Evolutionary conservation across 1,140 invertebrate genomes (phyloP).

Genomic region (Aradophagus sp.): DNA sequence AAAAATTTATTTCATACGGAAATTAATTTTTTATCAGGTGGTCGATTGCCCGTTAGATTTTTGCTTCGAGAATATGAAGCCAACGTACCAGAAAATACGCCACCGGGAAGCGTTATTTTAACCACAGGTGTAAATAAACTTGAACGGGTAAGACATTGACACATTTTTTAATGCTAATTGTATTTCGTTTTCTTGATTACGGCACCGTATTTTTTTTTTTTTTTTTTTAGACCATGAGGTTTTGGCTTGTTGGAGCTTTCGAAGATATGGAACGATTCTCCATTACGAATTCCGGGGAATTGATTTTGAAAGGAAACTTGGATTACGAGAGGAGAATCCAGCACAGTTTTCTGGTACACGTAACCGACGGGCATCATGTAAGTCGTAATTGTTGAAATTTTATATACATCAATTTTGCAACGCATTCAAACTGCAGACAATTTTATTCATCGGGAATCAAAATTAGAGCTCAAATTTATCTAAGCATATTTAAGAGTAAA

Average conservation of each 20-base stretch:
- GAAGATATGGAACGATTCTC: conserved; percentile 81
- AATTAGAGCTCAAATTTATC: too few relatives aligned
- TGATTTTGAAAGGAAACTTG: conserved; percentile 83
- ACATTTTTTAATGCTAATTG: neutral
- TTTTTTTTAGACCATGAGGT: conserved; percentile 75
- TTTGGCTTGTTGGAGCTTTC: conserved; percentile 80
- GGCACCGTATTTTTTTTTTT: too few relatives aligned
- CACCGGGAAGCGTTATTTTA: conserved; percentile 82
- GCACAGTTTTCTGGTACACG: conserved; percentile 87
- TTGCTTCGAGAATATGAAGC: conserved; percentile 83
- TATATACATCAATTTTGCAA: too few relatives aligned
- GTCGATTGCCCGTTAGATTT: conserved; percentile 78
- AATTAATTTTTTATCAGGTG: conserved; percentile 60
- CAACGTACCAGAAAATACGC: conserved; percentile 84
- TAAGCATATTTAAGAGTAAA: too few relatives aligned
- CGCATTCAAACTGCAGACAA: too few relatives aligned
- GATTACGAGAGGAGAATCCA: conserved; percentile 86
- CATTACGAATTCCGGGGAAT: conserved; percentile 85
- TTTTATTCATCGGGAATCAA: too few relatives aligned
- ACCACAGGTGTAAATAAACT: conserved; percentile 74
- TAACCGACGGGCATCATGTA: conserved; percentile 87
- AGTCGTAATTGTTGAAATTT: too few relatives aligned
- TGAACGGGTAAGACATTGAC: conserved; percentile 71
- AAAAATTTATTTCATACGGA: too few relatives aligned
- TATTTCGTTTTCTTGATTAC: too few relatives aligned